phyloP scores from a whole-genome alignment of 2,888 invertebrate genomes.

The Ormyrus nitidulus region DNA sequence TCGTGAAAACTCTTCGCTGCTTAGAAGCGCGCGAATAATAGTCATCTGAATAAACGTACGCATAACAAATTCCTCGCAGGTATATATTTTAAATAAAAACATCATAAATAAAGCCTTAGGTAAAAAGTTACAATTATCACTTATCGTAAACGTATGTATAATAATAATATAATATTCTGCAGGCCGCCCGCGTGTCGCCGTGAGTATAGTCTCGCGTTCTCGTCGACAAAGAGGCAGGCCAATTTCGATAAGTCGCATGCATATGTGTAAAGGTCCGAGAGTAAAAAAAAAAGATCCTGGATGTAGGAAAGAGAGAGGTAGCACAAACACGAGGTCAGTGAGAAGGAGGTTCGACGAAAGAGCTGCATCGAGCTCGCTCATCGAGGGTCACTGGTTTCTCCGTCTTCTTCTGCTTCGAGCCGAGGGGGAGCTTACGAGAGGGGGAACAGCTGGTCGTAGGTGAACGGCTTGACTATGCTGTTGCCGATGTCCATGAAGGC shows the following conservation, averaged over 20 bases:
- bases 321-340: constrained; percentile 36
- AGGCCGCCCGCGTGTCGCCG: no score
- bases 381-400: constrained; percentile 38
- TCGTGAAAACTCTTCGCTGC: no score
- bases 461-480: constrained; percentile 77
- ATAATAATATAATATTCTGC: no score
- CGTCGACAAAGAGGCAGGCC: no score
- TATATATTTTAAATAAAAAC: constrained; percentile 25
- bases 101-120: constrained; percentile 37
- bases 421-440: constrained; percentile 54
- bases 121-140: constrained; percentile 40
- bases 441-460: constrained; percentile 79
- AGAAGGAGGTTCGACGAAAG: constrained; percentile 39
- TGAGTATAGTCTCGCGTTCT: no score
- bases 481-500: constrained; percentile 78
- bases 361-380: constrained; percentile 14
- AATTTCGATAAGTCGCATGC: no score
- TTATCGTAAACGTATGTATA: not conserved
- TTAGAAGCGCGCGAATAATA: no score
- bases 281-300: not conserved
- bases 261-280: no score
- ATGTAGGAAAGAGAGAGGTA: constrained; percentile 17
- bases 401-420: not conserved
- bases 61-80: no score
- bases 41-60: no score